Conservation (phyloP, 2,113 vertebrate species). For the Stomatorhinus ivindoensis region DNA sequence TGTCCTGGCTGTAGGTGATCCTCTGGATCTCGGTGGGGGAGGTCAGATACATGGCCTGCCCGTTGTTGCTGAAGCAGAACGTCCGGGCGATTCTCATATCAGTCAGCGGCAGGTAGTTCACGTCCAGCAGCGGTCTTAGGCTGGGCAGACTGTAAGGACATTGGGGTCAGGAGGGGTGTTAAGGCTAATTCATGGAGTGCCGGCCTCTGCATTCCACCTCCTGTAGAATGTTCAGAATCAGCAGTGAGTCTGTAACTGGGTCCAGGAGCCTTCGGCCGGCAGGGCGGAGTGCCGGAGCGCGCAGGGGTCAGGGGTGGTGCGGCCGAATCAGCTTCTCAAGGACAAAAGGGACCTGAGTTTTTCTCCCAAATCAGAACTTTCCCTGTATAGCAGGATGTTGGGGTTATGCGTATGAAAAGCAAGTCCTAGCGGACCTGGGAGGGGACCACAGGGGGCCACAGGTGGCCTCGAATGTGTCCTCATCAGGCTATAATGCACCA, state of each 20-base stretch:
- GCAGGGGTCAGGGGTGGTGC: background rate
- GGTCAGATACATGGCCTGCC: conserved; percentile 92
- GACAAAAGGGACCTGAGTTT: background rate
- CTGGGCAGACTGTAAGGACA: conserved; percentile 80
- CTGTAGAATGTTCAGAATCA: background rate
- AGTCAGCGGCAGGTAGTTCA: conserved; percentile 95
- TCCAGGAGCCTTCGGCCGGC: background rate
- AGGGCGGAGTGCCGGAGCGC: background rate
- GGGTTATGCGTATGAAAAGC: background rate
- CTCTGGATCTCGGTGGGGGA: conserved; percentile 98
- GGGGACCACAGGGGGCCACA: too few species aligned
- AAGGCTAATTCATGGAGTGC: background rate
- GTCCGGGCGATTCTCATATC: conserved; percentile 99
- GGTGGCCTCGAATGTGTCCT: background rate
- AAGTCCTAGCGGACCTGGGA: background rate
- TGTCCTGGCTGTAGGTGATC: conserved; percentile 96
- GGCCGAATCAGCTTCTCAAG: background rate
- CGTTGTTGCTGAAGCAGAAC: conserved; percentile 96
- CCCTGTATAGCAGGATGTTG: background rate
- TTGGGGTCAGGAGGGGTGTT: background rate
- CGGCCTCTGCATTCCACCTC: background rate
- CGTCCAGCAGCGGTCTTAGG: conserved; percentile 90
- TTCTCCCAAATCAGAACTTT: background rate
- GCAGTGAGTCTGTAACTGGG: background rate
- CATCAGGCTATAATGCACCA: background rate